Conservation (phyloP, 2,113 vertebrate species). For the Chroicocephalus ridibundus region DNA sequence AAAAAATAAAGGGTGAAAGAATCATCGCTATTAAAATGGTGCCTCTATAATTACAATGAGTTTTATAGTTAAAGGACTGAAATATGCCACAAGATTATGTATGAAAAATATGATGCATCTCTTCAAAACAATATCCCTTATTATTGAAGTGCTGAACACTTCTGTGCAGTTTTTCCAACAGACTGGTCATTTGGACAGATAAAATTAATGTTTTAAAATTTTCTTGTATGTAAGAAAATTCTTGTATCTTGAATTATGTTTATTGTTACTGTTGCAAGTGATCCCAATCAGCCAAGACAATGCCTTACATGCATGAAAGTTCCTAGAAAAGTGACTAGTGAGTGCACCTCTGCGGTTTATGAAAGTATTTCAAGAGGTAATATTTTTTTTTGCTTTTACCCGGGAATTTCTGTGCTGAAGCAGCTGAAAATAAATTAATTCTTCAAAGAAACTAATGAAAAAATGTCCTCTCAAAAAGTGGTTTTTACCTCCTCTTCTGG, state of each 20-base stretch:
- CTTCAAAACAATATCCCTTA: not conserved
- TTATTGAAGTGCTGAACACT: not conserved
- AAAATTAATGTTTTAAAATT: not conserved
- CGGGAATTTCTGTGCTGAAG: not conserved
- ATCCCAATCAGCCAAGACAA: not conserved
- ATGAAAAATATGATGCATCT: not conserved
- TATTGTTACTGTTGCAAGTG: not conserved
- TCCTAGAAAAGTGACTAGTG: not conserved
- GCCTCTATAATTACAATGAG: not conserved
- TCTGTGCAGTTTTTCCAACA: not conserved
- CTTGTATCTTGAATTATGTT: not conserved
- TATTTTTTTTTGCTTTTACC: not conserved
- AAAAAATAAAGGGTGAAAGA: not conserved
- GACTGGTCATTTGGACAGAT: not conserved
- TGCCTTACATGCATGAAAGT: not conserved
- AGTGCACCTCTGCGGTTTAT: not conserved
- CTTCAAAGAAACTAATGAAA: not conserved
- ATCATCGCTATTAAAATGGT: not conserved
- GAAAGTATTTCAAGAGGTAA: not conserved
- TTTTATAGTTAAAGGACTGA: not conserved
- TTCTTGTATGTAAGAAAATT: not conserved
- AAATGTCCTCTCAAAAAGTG: not conserved
- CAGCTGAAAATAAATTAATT: not conserved
- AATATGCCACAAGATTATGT: not conserved
- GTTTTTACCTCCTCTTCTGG: not conserved